These are phyloP conservation scores for Drosophila infuscata DNA, from an alignment of 2,888 invertebrate species.

Conservation along the genomic window DNA sequence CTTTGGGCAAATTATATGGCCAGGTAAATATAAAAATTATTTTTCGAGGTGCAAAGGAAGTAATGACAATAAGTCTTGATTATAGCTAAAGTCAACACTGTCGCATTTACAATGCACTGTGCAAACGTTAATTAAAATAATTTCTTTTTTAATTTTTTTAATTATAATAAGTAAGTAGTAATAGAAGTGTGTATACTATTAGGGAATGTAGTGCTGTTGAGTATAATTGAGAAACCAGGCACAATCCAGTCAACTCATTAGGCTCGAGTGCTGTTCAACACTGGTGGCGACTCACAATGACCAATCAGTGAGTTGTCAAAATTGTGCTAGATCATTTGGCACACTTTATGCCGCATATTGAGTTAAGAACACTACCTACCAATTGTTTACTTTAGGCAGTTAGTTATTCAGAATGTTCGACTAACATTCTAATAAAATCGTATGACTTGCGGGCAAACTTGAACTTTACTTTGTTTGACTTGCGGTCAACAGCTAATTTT, in stretches of 20 bases:
- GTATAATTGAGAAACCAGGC: not conserved
- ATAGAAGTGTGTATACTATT: not conserved
- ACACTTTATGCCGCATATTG: not conserved
- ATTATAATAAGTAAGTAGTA: not conserved
- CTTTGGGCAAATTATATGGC: conserved; percentile 4
- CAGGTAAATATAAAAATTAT: conserved; percentile 1
- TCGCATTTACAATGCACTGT: not conserved
- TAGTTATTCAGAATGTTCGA: not conserved
- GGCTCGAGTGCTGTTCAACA: conserved; percentile 4
- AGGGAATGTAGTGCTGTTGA: conserved; percentile 4
- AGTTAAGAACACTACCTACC: not conserved
- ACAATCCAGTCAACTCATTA: conserved; percentile 24
- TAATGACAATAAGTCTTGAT: not conserved
- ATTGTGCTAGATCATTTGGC: conserved; percentile 24
- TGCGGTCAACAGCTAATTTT: conserved; percentile 10
- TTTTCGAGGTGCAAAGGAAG: not conserved
- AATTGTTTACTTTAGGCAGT: not conserved
- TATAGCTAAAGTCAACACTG: no score
- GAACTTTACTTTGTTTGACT: conserved; percentile 31
- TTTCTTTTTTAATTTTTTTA: not conserved
- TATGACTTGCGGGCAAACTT: conserved; percentile 11
- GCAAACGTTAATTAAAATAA: not conserved
- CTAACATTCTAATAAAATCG: conserved; percentile 9
- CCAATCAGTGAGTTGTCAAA: conserved; percentile 29
- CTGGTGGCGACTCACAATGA: conserved; percentile 23